Conservation (phyloP, 1,140 invertebrate species). For the Plectus sambesii region DNA sequence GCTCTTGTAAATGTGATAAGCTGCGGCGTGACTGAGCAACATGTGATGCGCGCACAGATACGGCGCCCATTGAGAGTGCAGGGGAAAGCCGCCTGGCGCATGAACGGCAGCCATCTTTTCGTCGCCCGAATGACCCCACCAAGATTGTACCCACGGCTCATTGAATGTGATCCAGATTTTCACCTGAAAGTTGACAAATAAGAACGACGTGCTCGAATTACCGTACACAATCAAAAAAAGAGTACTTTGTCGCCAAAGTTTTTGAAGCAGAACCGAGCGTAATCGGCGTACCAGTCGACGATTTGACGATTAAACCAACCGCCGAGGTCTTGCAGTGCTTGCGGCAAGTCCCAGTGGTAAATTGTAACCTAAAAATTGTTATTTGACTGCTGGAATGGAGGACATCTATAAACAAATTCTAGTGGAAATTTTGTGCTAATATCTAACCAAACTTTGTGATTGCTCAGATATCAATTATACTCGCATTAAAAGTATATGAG, state of each 20-base stretch:
- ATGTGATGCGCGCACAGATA: conserved; percentile 39
- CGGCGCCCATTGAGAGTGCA: conserved; percentile 26
- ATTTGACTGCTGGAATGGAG: no score
- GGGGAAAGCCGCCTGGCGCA: conserved; percentile 29
- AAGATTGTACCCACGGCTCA: conserved; percentile 45
- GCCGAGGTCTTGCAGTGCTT: conserved; percentile 46
- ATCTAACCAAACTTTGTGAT: no score
- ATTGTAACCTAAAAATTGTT: conserved; percentile 52
- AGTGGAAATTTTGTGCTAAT: neutral
- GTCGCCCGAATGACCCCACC: conserved; percentile 43
- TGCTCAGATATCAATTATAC: no score
- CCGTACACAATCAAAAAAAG: no score
- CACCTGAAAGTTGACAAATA: no score
- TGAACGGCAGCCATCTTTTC: conserved; percentile 36
- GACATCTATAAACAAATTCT: no score
- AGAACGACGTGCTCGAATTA: no score
- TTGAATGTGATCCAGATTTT: conserved; percentile 51
- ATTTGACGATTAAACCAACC: conserved; percentile 53
- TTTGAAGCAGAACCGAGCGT: conserved; percentile 46
- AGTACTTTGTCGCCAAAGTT: conserved; percentile 46
- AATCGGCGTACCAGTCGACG: conserved; percentile 50
- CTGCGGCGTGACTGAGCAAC: conserved; percentile 43
- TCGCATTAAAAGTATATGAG: no score
- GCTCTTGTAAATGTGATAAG: conserved; percentile 43
- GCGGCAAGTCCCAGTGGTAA: conserved; percentile 51